Conservation (phyloP, 2,888 invertebrate species). For the Prenolepis imparis region DNA sequence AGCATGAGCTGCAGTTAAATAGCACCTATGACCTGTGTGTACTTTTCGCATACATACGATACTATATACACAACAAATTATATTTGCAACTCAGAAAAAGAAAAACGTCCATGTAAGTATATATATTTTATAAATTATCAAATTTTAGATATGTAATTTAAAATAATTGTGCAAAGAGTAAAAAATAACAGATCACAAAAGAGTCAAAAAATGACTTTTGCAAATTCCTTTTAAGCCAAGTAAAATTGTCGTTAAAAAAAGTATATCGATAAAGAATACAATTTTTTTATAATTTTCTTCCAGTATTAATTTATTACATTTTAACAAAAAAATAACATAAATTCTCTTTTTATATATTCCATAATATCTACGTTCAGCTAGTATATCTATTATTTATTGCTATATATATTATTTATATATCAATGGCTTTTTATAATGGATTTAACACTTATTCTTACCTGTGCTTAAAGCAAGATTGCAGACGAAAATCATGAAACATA, state of each 20-base stretch:
- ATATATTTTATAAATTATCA: neutral
- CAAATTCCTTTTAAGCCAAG: neutral
- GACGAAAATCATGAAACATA: slow-evolving; percentile 46
- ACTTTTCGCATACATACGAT: neutral
- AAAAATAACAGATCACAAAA: neutral
- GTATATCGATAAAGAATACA: neutral
- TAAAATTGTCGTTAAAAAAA: neutral
- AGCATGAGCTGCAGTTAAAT: slow-evolving; percentile 9
- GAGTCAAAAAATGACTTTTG: neutral
- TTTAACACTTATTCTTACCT: slow-evolving; percentile 45
- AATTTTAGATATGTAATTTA: neutral
- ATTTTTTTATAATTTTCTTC: neutral
- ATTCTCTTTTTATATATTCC: neutral
- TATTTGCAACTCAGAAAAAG: neutral
- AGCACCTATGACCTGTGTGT: neutral
- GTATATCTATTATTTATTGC: neutral
- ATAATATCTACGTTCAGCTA: neutral
- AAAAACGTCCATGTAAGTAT: neutral
- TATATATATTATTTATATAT: too few relatives aligned
- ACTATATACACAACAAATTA: neutral
- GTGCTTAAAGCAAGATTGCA: slow-evolving; percentile 41
- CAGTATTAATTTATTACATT: neutral
- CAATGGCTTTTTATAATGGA: neutral
- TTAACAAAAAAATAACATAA: neutral
- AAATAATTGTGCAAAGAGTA: neutral